Evolutionary conservation across 1,140 invertebrate species (phyloP).

Genomic region (Zaprionus inermis): DNA sequence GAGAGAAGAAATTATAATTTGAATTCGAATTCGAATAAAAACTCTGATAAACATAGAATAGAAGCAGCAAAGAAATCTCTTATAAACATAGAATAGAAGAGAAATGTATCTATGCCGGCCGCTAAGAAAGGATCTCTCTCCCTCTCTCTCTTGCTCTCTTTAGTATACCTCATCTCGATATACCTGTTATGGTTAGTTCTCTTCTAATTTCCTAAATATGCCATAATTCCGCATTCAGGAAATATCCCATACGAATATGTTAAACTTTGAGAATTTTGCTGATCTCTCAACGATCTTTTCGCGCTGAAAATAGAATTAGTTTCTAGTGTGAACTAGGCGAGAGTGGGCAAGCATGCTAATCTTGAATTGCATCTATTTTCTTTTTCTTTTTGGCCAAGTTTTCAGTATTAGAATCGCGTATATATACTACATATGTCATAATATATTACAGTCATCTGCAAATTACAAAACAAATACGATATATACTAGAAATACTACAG

Average conservation of each 20-base stretch:
- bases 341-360: slow-evolving; percentile 15
- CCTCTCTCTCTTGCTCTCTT: too few species aligned
- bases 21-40: not conserved
- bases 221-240: not conserved
- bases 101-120: not conserved
- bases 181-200: too few species aligned
- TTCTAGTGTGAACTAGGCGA: slow-evolving; percentile 7
- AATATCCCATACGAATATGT: not conserved
- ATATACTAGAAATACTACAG: slow-evolving; percentile 18
- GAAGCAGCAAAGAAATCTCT: too few species aligned
- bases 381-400: not conserved
- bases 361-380: slow-evolving; percentile 3
- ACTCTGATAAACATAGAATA: too few species aligned
- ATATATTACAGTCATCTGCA: slow-evolving; percentile 64
- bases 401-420: slow-evolving; percentile 3
- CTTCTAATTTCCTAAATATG: not conserved
- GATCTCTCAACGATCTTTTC: slow-evolving; percentile 6
- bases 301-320: slow-evolving; percentile 56
- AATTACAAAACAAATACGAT: slow-evolving; percentile 61
- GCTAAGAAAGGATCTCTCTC: not conserved
- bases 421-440: slow-evolving; percentile 11
- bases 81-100: not conserved
- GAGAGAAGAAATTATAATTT: not conserved
- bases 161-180: too few species aligned
- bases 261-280: not conserved